Percentiles rank a stretch among this genome's conserved stretches.
phyloP scores from a whole-genome alignment of 2,888 invertebrate genomes.

The Drosophila pseudotakahashii region DNA sequence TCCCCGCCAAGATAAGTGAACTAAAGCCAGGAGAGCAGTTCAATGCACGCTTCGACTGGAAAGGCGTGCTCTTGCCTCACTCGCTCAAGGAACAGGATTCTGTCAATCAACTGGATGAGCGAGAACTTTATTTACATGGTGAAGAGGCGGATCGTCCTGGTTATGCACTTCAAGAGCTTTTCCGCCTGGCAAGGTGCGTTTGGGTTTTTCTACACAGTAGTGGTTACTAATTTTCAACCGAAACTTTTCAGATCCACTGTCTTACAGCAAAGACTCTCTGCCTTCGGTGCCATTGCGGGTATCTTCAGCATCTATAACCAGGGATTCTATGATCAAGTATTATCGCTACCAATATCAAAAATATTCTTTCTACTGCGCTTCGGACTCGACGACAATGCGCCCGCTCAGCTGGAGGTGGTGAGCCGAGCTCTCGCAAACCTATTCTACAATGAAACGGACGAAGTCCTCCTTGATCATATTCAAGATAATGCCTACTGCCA shows the following conservation, averaged over 20 bases:
- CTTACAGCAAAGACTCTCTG: slow-evolving; percentile 93
- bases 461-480: slow-evolving; percentile 88
- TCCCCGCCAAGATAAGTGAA: slow-evolving; percentile 86
- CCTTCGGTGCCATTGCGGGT: slow-evolving; percentile 91
- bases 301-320: slow-evolving; percentile 89
- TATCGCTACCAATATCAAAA: slow-evolving; percentile 91
- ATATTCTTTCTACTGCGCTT: slow-evolving; percentile 92
- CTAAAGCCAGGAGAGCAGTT: slow-evolving; percentile 87
- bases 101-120: slow-evolving; percentile 78
- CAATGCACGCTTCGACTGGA: slow-evolving; percentile 93
- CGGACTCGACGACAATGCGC: slow-evolving; percentile 93
- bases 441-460: slow-evolving; percentile 91
- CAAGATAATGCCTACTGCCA: slow-evolving; percentile 88
- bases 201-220: accelerated
- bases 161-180: slow-evolving; percentile 94
- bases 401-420: slow-evolving; percentile 90
- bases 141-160: slow-evolving; percentile 96
- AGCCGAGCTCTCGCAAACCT: slow-evolving; percentile 91
- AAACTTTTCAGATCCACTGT: slow-evolving; percentile 86
- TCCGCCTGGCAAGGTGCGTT: slow-evolving; percentile 88
- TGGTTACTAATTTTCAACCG: neutral
- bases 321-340: slow-evolving; percentile 91
- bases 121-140: slow-evolving; percentile 95
- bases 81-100: slow-evolving; percentile 84
- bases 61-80: slow-evolving; percentile 91